Conservation (phyloP, 1,140 invertebrate species). For the Procambarus clarkii region DNA sequence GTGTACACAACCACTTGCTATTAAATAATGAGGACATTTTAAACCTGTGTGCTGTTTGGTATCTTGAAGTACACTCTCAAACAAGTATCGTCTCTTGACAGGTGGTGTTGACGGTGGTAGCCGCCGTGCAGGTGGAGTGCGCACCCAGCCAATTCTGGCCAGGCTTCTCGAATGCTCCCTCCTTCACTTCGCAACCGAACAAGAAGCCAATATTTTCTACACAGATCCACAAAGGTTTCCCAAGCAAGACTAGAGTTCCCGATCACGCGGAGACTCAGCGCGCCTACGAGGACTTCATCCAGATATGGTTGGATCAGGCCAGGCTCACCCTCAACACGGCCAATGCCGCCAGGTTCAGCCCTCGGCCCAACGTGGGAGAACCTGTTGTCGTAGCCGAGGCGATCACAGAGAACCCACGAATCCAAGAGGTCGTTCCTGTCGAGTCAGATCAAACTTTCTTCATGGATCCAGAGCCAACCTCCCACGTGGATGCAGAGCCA, state of each 20-base stretch:
- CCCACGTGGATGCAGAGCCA: too few relatives aligned
- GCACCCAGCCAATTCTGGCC: constrained; percentile 10
- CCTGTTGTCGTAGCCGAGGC: not conserved
- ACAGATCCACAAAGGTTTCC: not conserved
- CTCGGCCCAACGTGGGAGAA: not conserved
- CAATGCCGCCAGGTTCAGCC: not conserved
- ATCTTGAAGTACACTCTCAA: not conserved
- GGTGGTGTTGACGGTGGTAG: constrained; percentile 40
- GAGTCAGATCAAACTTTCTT: not conserved
- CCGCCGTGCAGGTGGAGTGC: constrained; percentile 40
- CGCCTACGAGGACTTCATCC: constrained; percentile 4
- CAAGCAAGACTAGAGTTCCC: constrained; percentile 8
- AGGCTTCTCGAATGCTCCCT: not conserved
- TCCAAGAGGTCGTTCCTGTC: not conserved
- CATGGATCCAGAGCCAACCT: too few relatives aligned
- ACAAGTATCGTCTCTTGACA: not conserved
- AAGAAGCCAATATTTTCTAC: not conserved
- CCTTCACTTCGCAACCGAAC: not conserved
- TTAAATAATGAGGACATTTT: too few relatives aligned
- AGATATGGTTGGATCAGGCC: constrained; percentile 17
- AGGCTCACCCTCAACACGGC: not conserved
- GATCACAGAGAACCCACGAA: not conserved
- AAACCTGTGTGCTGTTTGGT: too few relatives aligned
- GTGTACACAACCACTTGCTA: too few relatives aligned
- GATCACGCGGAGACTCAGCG: constrained; percentile 11